A percentile compares a stretch with the other conserved stretches of the same genome.
These are phyloP conservation scores for Dynastes grantii DNA, from an alignment of 2,888 invertebrate genomes.

Conservation along the genomic window DNA sequence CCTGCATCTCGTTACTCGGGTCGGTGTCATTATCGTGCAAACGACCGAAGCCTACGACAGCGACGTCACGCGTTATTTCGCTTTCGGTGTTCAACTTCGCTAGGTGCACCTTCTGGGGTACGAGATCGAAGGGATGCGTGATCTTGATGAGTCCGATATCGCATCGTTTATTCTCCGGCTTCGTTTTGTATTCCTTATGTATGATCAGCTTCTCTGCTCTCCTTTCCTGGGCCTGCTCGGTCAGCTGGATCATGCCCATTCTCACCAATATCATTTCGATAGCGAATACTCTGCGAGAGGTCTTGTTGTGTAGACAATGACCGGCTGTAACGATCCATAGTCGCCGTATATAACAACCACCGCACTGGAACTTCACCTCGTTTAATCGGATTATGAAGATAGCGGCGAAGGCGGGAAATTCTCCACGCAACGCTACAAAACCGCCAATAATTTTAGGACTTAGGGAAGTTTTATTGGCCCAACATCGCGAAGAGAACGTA, in stretches of 20 bases:
- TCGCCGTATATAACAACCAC: not conserved
- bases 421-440: not conserved
- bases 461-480: no score
- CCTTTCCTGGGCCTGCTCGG: not conserved
- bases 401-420: not conserved
- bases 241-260: not conserved
- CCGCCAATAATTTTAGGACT: not conserved
- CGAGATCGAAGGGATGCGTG: not conserved
- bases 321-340: not conserved
- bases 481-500: no score
- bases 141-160: conserved; percentile 1
- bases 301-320: not conserved
- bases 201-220: not conserved
- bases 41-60: not conserved
- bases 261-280: not conserved
- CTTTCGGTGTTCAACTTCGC: not conserved
- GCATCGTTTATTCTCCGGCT: not conserved
- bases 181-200: not conserved
- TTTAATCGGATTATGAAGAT: not conserved
- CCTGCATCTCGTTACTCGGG: not conserved
- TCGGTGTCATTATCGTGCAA: not conserved
- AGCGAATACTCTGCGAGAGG: not conserved
- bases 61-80: not conserved
- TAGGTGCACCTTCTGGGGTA: not conserved
- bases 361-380: not conserved